These are phyloP conservation scores for Trididemnum clinides DNA, from an alignment of 23 tunicate genomes.

Conservation along the genomic window DNA sequence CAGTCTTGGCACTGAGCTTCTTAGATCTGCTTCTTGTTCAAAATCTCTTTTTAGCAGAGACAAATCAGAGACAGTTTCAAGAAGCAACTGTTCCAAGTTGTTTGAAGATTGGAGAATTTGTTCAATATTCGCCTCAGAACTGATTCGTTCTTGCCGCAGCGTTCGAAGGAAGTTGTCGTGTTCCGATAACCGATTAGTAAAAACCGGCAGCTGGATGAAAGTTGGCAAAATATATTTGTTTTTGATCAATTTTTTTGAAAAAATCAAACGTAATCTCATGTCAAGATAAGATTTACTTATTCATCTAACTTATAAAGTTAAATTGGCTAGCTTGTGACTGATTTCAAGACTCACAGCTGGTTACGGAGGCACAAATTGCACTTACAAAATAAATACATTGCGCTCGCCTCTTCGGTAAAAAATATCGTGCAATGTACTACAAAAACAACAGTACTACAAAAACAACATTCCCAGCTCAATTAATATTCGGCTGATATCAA, in stretches of 20 bases:
- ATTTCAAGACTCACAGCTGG: no score
- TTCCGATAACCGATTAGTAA: not conserved
- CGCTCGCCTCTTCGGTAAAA: no score
- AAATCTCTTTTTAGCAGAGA: slow-evolving; percentile 21
- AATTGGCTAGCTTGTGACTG: no score
- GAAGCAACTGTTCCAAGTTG: slow-evolving; percentile 41
- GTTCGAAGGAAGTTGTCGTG: not conserved
- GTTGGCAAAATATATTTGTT: not conserved
- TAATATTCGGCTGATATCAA: no score
- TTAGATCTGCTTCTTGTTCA: not conserved
- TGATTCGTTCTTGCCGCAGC: slow-evolving; percentile 49
- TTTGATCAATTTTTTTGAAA: not conserved
- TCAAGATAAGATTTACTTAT: no score
- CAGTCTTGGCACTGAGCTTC: not conserved
- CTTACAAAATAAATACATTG: no score
- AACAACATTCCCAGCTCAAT: no score
- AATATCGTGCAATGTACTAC: no score
- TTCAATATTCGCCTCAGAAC: slow-evolving; percentile 49
- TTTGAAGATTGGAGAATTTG: slow-evolving; percentile 59
- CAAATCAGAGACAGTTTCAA: slow-evolving; percentile 36
- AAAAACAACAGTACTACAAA: no score
- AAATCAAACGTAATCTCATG: not conserved
- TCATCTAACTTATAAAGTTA: no score
- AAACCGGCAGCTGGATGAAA: not conserved
- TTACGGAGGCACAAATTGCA: no score